Conservation (phyloP, 2,113 vertebrate species). For the Dromiciops gliroides region DNA sequence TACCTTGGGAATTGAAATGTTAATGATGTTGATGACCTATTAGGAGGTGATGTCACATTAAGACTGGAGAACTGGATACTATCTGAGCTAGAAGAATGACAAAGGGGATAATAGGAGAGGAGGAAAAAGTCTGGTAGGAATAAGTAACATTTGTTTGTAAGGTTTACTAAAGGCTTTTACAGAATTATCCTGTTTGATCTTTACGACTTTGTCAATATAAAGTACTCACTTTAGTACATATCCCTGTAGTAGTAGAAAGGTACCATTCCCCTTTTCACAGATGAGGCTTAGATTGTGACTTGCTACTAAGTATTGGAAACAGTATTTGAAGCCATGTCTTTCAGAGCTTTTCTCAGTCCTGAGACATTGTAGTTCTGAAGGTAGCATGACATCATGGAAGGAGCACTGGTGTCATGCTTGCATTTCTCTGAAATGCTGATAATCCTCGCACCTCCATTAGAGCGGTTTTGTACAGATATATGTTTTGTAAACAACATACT, state of each 20-base stretch:
- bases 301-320: not conserved
- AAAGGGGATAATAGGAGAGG: not conserved
- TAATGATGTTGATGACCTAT: not conserved
- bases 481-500: not conserved
- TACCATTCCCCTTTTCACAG: too few relatives aligned
- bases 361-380: not conserved
- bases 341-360: not conserved
- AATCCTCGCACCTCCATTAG: not conserved
- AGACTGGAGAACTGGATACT: too few relatives aligned
- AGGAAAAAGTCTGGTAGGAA: not conserved
- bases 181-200: not conserved
- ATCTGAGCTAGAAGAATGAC: too few relatives aligned
- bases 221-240: too few relatives aligned
- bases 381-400: not conserved
- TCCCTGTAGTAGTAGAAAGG: too few relatives aligned
- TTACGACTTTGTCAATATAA: not conserved
- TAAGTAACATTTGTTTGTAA: not conserved
- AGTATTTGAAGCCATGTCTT: not conserved
- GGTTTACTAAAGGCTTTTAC: not conserved
- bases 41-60: too few relatives aligned
- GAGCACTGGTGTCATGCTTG: not conserved
- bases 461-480: not conserved
- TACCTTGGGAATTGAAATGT: slow-evolving; percentile 17
- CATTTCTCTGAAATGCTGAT: not conserved
- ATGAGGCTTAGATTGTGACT: not conserved